These are phyloP conservation scores for Heliconius aoede DNA, from an alignment of 2,888 invertebrate species.

Conservation along the genomic window DNA sequence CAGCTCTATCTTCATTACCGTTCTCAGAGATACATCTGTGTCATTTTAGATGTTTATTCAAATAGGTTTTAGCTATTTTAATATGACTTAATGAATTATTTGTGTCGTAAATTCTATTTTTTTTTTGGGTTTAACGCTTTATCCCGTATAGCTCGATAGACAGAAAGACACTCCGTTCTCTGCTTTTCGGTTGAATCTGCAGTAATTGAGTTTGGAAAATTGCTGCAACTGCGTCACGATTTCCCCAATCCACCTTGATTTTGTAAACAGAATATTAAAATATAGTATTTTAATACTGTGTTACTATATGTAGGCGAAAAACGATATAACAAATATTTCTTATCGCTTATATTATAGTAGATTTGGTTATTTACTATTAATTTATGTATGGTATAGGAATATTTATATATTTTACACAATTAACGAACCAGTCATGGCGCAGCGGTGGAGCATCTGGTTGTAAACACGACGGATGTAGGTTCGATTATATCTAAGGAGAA, in stretches of 20 bases:
- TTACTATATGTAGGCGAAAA: neutral
- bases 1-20: conserved; percentile 57
- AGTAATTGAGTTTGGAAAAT: too few species aligned
- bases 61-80: neutral
- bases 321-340: neutral
- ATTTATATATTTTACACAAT: too few species aligned
- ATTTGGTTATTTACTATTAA: neutral
- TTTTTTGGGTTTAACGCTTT: neutral
- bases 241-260: neutral
- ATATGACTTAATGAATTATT: neutral
- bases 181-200: too few species aligned
- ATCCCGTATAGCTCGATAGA: too few species aligned
- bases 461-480: too few species aligned
- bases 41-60: conserved; percentile 8
- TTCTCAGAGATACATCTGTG: conserved; percentile 36
- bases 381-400: neutral
- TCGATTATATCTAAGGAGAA: too few species aligned
- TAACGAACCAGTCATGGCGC: too few species aligned
- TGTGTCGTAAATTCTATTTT: neutral
- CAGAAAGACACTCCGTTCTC: too few species aligned
- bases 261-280: conserved; percentile 9
- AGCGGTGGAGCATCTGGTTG: too few species aligned
- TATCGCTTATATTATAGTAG: neutral
- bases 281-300: neutral
- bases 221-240: neutral